Evolutionary conservation across 2,797 vertebrate genomes (phyloP), one percentile per base, ranked within the genome.

Genomic region (Microhierax caerulescens): DNA sequence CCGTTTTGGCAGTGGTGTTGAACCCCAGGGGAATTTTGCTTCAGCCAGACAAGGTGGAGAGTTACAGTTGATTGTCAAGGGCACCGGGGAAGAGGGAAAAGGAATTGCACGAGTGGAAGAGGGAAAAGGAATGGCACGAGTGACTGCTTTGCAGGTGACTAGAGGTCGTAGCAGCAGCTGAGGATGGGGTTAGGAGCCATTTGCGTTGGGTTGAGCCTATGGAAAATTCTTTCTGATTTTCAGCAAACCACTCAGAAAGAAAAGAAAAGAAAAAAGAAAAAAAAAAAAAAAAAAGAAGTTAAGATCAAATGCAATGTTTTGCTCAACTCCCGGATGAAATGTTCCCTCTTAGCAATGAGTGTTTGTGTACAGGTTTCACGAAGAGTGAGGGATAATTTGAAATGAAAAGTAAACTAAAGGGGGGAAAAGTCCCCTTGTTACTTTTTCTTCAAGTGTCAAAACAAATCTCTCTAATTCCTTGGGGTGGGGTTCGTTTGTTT

Each of bases 401-500:
- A 97, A 94, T 90, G 63, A 94, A 97, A 96, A 91, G 82, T 90
- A 94, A 96, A 93, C 88, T 61, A 47, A 78, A 81, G 70, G 65
- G 77, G 74, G 10, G 0, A 27, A 39, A 75, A 25, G 3, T 34
- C 53, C 67, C 74, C 50, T 68, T 82, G 50, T 57, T 88, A 69
- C 81, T 91, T 85, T 90, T 86, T 51, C 43, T 93, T 50, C 70
- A n/a, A 39, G 50, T 20, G 19, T 93, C 88, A 78, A 68, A 94
- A 72, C 92, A 94, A 95, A 95, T 82, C 67, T 67, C 39, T 75
- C 3, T 24, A 53, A 69, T 79, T 78, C 88, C 63, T 82, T 39
- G 53, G n/a, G 25, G 34, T 36, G 53, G n/a, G 4, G 48, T 61
- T 14, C 11, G 23, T 19, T 75, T 78, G 39, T 65, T 93, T 91